Evolutionary conservation across 2,113 vertebrate genomes (phyloP), one percentile per base, ranked within the genome.

Genomic region (Notothenia coriiceps): DNA sequence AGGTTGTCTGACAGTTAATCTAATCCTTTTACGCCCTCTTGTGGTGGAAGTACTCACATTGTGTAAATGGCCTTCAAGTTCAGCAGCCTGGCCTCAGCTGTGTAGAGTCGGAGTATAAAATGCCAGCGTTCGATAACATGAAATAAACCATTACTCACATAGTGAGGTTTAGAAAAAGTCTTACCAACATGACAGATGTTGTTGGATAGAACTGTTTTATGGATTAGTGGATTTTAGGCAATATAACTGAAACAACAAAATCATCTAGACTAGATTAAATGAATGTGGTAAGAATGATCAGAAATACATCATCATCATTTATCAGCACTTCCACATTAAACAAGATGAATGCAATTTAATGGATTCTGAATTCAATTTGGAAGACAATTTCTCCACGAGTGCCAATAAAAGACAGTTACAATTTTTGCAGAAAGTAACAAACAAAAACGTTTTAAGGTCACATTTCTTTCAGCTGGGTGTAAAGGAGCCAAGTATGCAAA

Each of bases 11-110:
- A 29, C 15, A 50, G 61, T 55, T 71, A 63, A 69, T 54, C 5
- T 87, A 14, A 69, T 73, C 8, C 65, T 33, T 17, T 57, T 59
- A 10, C 49, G 86, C 90, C 87, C 88, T 89, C 91, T 88, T 72
- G 87, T 91, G 91, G 90, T 73, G 14, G 6, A 78, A 63, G 10
- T 46, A 9, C 1, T 35, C 10, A 44, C 8, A 64, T 18, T 69
- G 25, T 33, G 59, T 2, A 15, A n/a, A 20, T 17, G 1, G 8
- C 2, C 56, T 35, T 35, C 4, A 7, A 17, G 12, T 17, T 40
- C 10, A 0, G 29, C 25, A 68, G 10, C n/a, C 50, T 4, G 10
- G 22, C 2, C 9, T 47, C 12, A 4, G 56, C 29, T 46, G 7
- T 46, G 49, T n/a, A 40, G 35, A 40, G 35, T 8, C 8, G 6